Conservation (phyloP, 2,797 vertebrate species). For the Anisognathus igniventris region DNA sequence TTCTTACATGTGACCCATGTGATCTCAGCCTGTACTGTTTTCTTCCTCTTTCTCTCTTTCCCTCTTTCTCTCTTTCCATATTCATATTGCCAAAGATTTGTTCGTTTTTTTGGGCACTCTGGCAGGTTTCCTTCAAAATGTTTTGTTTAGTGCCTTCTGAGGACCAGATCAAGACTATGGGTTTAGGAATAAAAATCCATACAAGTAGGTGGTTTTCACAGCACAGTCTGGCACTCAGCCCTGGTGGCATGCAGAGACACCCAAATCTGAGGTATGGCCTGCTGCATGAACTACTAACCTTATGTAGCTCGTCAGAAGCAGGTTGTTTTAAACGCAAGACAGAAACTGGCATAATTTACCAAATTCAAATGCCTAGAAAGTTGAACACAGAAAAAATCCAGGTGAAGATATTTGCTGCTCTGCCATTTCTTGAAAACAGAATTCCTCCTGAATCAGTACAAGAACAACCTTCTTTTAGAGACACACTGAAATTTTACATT, state of each 20-base stretch:
- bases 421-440: neutral
- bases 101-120: neutral
- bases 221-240: neutral
- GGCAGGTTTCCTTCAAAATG: neutral
- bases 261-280: neutral
- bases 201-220: neutral
- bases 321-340: neutral
- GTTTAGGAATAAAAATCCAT: neutral
- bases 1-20: neutral
- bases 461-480: neutral
- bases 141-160: neutral
- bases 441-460: neutral
- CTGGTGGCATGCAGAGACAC: neutral
- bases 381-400: neutral
- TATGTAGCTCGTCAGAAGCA: neutral
- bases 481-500: neutral
- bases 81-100: neutral
- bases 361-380: neutral
- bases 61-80: accelerated
- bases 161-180: neutral
- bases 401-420: neutral
- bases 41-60: too few species aligned
- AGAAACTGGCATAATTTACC: neutral
- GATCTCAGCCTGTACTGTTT: neutral
- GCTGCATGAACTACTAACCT: neutral